Evolutionary conservation across 2,113 vertebrate genomes (phyloP).

Genomic region (Neodontobutis hainanensis): DNA sequence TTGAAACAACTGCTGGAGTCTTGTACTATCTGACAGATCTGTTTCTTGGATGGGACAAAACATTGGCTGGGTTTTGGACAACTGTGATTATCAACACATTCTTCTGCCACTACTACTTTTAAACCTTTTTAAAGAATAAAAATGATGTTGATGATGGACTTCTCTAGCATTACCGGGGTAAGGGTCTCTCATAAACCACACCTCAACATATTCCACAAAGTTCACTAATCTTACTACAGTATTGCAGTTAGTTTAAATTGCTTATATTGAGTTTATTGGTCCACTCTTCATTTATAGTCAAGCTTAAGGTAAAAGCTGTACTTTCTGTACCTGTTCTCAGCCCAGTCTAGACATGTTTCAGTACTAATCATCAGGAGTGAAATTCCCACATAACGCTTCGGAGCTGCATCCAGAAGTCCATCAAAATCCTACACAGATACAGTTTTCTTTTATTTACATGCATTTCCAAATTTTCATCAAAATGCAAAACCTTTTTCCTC

Average conservation of each 20-base stretch:
- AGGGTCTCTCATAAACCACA: too few relatives aligned
- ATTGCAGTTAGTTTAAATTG: too few relatives aligned
- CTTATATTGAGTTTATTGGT: not conserved
- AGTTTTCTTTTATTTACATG: slow-evolving; percentile 5
- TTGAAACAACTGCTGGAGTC: slow-evolving; percentile 37
- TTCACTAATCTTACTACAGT: too few relatives aligned
- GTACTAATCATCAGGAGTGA: not conserved
- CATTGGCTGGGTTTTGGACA: not conserved
- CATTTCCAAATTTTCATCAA: slow-evolving; percentile 68
- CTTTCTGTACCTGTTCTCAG: not conserved
- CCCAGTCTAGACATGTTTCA: not conserved
- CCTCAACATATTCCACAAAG: too few relatives aligned
- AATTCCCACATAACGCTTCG: not conserved
- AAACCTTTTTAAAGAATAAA: too few relatives aligned
- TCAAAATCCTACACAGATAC: slow-evolving; percentile 1
- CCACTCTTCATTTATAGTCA: not conserved
- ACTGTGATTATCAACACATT: too few relatives aligned
- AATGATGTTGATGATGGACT: too few relatives aligned
- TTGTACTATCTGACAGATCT: slow-evolving; percentile 4
- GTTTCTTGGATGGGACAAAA: not conserved
- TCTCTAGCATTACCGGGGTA: too few relatives aligned
- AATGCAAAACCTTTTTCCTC: slow-evolving; percentile 71
- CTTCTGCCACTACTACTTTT: too few relatives aligned
- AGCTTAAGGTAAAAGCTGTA: too few relatives aligned
- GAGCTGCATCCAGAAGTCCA: not conserved